Base-by-base conservation (phyloP, 2,888 invertebrate species). In the Operophtera brumata region DNA sequence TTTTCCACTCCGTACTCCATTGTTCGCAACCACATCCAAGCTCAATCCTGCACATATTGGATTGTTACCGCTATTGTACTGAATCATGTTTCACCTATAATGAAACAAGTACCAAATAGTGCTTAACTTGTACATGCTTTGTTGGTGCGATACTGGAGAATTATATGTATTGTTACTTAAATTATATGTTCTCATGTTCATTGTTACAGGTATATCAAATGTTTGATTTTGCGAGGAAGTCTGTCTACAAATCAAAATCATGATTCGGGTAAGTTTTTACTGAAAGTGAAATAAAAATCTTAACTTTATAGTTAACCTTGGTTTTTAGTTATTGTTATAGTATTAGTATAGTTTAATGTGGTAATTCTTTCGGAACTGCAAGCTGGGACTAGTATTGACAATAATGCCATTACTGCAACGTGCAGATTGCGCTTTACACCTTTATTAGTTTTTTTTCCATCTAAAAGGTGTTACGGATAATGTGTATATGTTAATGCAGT, bases 141-240 rank as follows among this genome's bases (percentile, higher is more conserved):
- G 14, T 14, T 40, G 20, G 25, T 11, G 14, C 11, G 37, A 34
- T 4, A 20, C 20, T 20, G 20, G 20, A 20, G 4, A 4, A 20
- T n/a, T n/a, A n/a, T 4, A 20, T 20, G 4, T 20, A 20, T 4
- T 20, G 4, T 20, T 20, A 20, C 20, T 20, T 20, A 20, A 20
- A 20, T n/a, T n/a, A n/a, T n/a, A n/a, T n/a, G n/a, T n/a, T n/a
- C 20, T 20, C 20, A 20, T 42, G 13, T 39, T 45, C 50, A 43
- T 80, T 78, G 80, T 82, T 82, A 43, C 82, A 87, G 86, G 70
- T 74, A 70, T 64, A 71, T 54, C 74, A 69, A 79, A 84, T 86
- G 86, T 57, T 75, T 75, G 61, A 65, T 51, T 62, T 66, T 61
- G 49, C 57, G 53, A 57, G 63, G 67, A 52, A 62, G 64, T 67